These are phyloP conservation scores for Aphidius ervi DNA, from an alignment of 1,140 invertebrate species.

Conservation along the genomic window DNA sequence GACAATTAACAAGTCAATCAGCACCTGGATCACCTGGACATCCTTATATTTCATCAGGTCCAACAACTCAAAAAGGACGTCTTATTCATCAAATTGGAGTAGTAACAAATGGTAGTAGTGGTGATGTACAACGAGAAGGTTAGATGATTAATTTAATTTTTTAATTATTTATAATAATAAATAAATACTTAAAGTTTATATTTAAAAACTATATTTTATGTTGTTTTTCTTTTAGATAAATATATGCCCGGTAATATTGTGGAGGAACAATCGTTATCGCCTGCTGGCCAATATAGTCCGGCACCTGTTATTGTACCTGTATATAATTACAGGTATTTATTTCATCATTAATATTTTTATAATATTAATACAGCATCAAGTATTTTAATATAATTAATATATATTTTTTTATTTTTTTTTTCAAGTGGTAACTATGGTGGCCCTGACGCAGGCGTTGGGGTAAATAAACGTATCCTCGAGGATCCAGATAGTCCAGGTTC, in stretches of 20 bases:
- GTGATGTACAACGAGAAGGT: conserved; percentile 59
- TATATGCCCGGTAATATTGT: conserved; percentile 50
- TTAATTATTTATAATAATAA: conserved; percentile 1
- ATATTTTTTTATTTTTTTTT: conserved; percentile 6
- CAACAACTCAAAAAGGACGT: conserved; percentile 52
- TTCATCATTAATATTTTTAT: conserved; percentile 1
- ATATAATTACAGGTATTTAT: conserved; percentile 52
- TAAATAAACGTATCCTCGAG: conserved; percentile 43
- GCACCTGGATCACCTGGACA: conserved; percentile 67
- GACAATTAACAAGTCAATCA: conserved; percentile 61
- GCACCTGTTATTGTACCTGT: conserved; percentile 56
- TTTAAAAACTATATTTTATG: no score
- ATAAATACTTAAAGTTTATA: no score
- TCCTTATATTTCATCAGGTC: conserved; percentile 51
- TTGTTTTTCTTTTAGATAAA: conserved; percentile 42
- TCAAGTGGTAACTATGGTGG: conserved; percentile 48
- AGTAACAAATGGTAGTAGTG: conserved; percentile 60
- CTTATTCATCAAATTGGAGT: conserved; percentile 61
- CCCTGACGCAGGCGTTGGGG: conserved; percentile 45
- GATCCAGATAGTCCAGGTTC: conserved; percentile 50
- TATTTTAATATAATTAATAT: not conserved
- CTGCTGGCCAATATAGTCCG: conserved; percentile 51
- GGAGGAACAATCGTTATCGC: conserved; percentile 52
- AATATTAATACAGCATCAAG: no score
- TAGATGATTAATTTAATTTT: conserved; percentile 17